Evolutionary conservation across 2,797 vertebrate genomes (phyloP), one percentile per base, ranked within the genome.

Genomic region (Microctenopoma steveboyesi): DNA sequence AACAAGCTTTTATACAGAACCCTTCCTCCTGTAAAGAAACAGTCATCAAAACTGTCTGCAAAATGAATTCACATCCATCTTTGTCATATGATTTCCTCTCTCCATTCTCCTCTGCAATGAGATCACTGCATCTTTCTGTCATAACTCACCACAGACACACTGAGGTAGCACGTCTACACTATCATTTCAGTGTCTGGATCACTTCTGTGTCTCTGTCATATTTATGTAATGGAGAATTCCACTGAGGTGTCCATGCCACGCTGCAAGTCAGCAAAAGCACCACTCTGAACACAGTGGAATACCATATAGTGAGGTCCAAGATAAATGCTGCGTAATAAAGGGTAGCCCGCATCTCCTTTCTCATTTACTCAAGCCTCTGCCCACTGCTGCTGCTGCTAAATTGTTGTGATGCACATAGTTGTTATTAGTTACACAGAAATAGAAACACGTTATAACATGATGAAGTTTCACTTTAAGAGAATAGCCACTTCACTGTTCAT

Each of bases 401-500:
- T 64, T 1, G 78, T 72, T 82, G 64, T 69, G 68, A 85, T 82
- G 58, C 84, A 88, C 56, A 72, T 86, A 85, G 83, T 70, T 89
- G 69, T 86, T 61, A 84, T 88, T 88, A 71, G 62, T 53, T 55
- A 56, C 28, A 76, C 78, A 63, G 74, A 89, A 87, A 87, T 76
- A 85, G 76, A 85, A 84, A 76, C 22, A 16, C 63, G 54, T 79
- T 74, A 82, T 79, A 76, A 81, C 69, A 79, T 54, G 77, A 82
- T 30, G 3, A 74, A 37, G 61, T 42, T 73, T 66, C 64, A 71
- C 68, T 83, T 73, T 58, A 37, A 64, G 53, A 74, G 63, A 79
- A 87, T 67, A 77, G 57, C 76, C 59, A 58, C 60, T 55, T 81
- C 71, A 80, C 83, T 88, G 83, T 89, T 86, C 84, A 79, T 73